phyloP scores from a whole-genome alignment of 1,140 invertebrate genomes.

The Stegodyphus mimosarum region DNA sequence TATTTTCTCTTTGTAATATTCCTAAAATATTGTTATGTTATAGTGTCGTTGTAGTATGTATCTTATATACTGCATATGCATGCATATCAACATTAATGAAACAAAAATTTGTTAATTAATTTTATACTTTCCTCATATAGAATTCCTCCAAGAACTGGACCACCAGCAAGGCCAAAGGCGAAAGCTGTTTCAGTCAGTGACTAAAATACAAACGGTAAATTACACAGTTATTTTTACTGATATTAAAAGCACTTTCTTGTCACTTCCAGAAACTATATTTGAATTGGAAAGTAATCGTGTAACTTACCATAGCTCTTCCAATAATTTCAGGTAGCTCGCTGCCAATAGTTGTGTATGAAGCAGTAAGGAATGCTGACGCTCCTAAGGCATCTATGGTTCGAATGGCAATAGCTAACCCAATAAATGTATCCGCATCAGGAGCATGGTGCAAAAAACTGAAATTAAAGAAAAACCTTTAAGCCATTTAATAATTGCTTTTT shows the following conservation, averaged over 20 bases:
- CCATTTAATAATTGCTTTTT: too few species aligned
- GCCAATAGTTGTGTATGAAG: slow-evolving; percentile 42
- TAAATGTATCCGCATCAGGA: slow-evolving; percentile 17
- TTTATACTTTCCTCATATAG: slow-evolving; percentile 26
- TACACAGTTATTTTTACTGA: too few species aligned
- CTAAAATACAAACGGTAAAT: slow-evolving; percentile 3
- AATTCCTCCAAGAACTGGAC: slow-evolving; percentile 44
- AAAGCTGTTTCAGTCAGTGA: slow-evolving; percentile 37
- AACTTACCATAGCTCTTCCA: slow-evolving; percentile 48
- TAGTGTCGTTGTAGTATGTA: too few species aligned
- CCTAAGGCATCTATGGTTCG: slow-evolving; percentile 38
- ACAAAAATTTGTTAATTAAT: not conserved
- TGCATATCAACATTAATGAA: not conserved
- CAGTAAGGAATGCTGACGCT: slow-evolving; percentile 34
- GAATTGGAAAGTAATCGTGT: not conserved
- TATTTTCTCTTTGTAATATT: too few species aligned
- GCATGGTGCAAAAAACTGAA: slow-evolving; percentile 39
- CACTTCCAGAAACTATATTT: too few species aligned
- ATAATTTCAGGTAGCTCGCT: slow-evolving; percentile 41
- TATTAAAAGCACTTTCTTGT: too few species aligned
- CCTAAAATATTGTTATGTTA: too few species aligned
- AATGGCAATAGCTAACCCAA: slow-evolving; percentile 13
- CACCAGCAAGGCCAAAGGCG: slow-evolving; percentile 37
- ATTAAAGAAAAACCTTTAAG: not conserved
- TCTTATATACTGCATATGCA: too few species aligned